A percentile compares a stretch with the other conserved stretches of the same genome.
Evolutionary conservation across 2,113 vertebrate species (phyloP).

Genomic region (Scopus umbretta): DNA sequence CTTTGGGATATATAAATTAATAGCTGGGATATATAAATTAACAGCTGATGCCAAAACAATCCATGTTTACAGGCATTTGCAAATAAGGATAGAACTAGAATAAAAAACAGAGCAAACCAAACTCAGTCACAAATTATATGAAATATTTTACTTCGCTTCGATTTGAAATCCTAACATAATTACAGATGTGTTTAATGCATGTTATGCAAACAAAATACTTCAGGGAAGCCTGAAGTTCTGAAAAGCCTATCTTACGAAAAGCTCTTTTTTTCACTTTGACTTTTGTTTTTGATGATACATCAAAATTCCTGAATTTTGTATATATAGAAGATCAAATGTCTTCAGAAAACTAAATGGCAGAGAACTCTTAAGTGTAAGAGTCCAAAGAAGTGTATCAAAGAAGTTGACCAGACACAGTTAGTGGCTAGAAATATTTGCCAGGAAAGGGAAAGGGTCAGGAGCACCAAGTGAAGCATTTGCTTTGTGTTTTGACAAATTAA

Average conservation of each 20-base stretch:
- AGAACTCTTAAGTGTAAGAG: background rate
- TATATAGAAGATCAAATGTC: background rate
- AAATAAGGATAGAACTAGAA: background rate
- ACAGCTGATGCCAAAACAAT: background rate
- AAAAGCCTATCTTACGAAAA: background rate
- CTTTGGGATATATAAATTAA: background rate
- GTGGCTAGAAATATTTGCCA: background rate
- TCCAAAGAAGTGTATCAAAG: background rate
- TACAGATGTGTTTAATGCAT: background rate
- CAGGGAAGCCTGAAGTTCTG: background rate
- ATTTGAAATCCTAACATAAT: background rate
- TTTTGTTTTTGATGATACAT: background rate
- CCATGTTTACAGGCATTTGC: background rate
- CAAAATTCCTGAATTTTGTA: background rate
- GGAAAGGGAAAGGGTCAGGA: background rate
- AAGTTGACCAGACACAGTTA: background rate
- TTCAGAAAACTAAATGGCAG: background rate
- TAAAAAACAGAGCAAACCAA: background rate
- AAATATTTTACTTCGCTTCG: background rate
- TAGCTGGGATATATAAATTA: background rate
- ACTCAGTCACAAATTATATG: background rate
- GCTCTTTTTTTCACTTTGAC: background rate
- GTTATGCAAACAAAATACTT: background rate
- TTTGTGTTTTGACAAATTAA: background rate
- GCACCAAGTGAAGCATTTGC: background rate